These are phyloP conservation scores for Pelobates fuscus DNA, from an alignment of 2,113 vertebrate genomes.

Conservation along the genomic window DNA sequence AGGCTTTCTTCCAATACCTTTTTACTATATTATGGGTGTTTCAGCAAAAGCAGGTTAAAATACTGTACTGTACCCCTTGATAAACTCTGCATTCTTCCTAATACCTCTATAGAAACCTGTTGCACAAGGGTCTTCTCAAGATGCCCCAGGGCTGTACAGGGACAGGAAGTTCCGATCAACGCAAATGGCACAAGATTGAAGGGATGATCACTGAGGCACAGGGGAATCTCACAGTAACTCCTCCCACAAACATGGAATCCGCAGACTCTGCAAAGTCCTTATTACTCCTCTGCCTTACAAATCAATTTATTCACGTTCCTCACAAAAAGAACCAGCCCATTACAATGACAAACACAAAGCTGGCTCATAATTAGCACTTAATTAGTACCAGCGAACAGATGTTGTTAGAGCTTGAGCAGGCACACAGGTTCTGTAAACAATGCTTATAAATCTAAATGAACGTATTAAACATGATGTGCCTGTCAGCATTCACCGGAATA, in stretches of 20 bases:
- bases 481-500: constrained; percentile 76
- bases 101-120: no score
- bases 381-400: constrained; percentile 94
- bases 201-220: no score
- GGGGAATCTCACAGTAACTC: neutral
- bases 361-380: constrained; percentile 92
- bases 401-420: constrained; percentile 84
- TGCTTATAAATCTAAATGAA: constrained; percentile 90
- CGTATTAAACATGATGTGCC: constrained; percentile 83
- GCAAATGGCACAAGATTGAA: no score
- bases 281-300: constrained; percentile 66
- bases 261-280: constrained; percentile 4
- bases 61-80: no score
- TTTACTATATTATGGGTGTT: no score
- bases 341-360: constrained; percentile 83
- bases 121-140: no score
- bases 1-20: no score
- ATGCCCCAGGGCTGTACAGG: no score
- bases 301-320: constrained; percentile 85
- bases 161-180: no score
- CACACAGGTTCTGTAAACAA: constrained; percentile 95
- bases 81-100: no score
- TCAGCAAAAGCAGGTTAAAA: no score
- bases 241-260: neutral
- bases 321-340: constrained; percentile 84